Evolutionary conservation across 2,113 vertebrate genomes (phyloP), one percentile per base, ranked within the genome.

Genomic region (Rhynchopsitta pachyrhyncha): DNA sequence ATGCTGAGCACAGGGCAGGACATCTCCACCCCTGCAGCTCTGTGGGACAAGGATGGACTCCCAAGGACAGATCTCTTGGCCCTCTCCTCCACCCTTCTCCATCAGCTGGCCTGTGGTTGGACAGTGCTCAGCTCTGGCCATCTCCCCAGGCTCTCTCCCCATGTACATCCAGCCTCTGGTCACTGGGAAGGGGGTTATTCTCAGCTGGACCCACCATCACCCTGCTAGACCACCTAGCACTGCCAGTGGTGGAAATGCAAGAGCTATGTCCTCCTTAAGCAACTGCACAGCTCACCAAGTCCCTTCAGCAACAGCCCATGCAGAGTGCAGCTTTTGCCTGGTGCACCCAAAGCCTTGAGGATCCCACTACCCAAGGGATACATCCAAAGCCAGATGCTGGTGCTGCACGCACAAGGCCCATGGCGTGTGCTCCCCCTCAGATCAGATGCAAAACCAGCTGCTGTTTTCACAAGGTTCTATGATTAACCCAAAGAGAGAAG

Each of bases 401-500:
- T 37, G 50, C 28, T 50, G 35, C 49, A 19, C 14, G 11, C 29
- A 5, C 22, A 2, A 41, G 23, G 27, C 37, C 35, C 37, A 13
- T 5, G 47, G 13, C 3, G 11, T 8, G 14, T 10, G 57, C 27
- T 33, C 28, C 42, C 1, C 75, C 29, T 7, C 4, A 44, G 44
- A 5, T 14, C 18, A 44, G 35, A 9, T 46, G 67, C 46, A 39
- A 41, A 62, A 24, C n/a, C 63, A 57, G 33, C 33, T 39, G 7
- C 39, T 52, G 19, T 18, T 50, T 7, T 10, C n/a, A 4, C 42
- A 68, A 31, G 75, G 49, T 68, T 16, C 2, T 13, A 1, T 3
- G 7, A 39, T 62, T 15, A 41, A 28, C 24, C 17, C 47, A 6
- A 29, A 23, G 6, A 0, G n/a, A 27, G 50, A 1, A 25, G 53